Evolutionary conservation across 2,113 vertebrate species (phyloP), one percentile per base, ranked within the genome.

Genomic region (Nycticebus coucang): DNA sequence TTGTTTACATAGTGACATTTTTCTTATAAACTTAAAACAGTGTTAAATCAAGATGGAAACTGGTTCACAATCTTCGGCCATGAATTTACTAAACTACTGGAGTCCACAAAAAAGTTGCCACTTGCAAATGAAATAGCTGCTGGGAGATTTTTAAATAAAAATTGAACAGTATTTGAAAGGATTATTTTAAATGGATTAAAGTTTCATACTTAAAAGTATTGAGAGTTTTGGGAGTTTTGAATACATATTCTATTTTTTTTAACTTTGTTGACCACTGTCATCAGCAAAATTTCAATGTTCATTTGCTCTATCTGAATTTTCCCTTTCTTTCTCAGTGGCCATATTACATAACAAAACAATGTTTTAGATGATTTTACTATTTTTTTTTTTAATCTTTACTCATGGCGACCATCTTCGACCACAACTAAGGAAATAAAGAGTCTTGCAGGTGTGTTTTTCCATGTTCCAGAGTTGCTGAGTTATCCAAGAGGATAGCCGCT

Each of bases 1-100:
- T 69, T 97, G 97, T 97, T 97, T 98, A 97, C 95, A 97, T 33
- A 96, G 91, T 87, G 95, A 97, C 97, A 94, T 97, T 98, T 97
- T 97, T 96, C 95, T 96, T 97, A 77, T 93, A 97, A 97, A 97
- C 93, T 95, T 95, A 97, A 97, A 95, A 94, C 93, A 95, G 95
- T 57, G 15, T 95, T 98, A 96, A 97, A 97, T 98, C 97, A 96
- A 84, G 75, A 81, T 92, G 89, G 91, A 95, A 94, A 71, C 96
- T 17, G 83, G 71, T 92, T 94, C 96, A 92, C 91, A 35, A 11
- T n/a, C 84, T 57, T 87, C 74, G 74, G 95, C 89, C 68, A 2
- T 53, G 57, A 21, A 60, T 91, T 96, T 79, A 82, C 75, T 68
- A 37, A 95, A 95, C 60, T 89, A 55, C 95, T 84, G 82, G 55